A percentile compares a stretch with the other conserved stretches of the same genome.
phyloP scores from a whole-genome alignment of 2,113 vertebrate genomes.

The Galemys pyrenaicus region DNA sequence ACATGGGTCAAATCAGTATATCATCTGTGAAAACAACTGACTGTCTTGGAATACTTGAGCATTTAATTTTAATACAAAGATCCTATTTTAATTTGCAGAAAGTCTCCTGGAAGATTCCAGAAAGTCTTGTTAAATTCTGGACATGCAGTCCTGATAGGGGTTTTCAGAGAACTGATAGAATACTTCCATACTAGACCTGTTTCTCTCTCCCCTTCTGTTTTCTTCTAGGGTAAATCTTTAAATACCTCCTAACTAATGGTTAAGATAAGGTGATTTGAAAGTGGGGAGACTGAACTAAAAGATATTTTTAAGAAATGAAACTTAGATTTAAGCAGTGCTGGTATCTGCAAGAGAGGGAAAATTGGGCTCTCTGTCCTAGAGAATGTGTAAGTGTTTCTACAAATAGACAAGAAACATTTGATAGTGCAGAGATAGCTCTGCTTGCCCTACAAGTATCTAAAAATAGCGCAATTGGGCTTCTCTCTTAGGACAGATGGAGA shows the following conservation, averaged over 20 bases:
- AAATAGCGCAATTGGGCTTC: constrained; percentile 51
- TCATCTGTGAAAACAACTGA: neutral
- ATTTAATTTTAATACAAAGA: neutral
- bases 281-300: constrained; percentile 35
- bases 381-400: constrained; percentile 57
- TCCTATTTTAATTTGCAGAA: neutral
- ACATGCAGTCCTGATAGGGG: neutral
- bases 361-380: neutral
- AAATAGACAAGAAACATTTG: constrained; percentile 68
- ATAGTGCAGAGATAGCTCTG: neutral
- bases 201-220: neutral
- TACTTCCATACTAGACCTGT: neutral
- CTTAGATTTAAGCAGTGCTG: constrained; percentile 22
- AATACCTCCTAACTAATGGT: neutral
- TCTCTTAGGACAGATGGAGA: constrained; percentile 40
- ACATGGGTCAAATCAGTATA: neutral
- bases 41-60: neutral
- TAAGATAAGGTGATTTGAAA: constrained; percentile 14
- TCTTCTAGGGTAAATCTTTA: neutral
- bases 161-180: neutral
- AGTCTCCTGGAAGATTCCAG: neutral
- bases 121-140: neutral
- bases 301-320: constrained; percentile 59
- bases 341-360: constrained; percentile 18
- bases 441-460: neutral